These are phyloP conservation scores for Idaea dimidiata DNA, from an alignment of 2,888 invertebrate species.

Conservation along the genomic window DNA sequence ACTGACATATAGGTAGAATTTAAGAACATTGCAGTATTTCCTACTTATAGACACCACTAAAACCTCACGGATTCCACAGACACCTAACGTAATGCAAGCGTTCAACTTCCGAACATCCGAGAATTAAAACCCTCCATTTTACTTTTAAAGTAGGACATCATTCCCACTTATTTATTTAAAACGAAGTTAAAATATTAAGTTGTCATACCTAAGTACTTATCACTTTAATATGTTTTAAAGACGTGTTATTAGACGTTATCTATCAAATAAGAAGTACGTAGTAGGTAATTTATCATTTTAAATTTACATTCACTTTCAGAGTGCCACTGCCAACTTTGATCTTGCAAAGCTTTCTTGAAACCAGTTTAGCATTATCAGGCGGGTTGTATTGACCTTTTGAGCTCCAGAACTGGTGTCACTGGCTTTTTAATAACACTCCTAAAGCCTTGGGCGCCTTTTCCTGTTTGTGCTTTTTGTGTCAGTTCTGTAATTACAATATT, in stretches of 20 bases:
- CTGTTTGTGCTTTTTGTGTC: constrained; percentile 23
- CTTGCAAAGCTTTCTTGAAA: constrained; percentile 48
- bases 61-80: no score
- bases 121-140: no score
- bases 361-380: constrained; percentile 45
- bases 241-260: no score
- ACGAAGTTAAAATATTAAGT: no score
- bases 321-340: constrained; percentile 8
- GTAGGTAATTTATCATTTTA: neutral
- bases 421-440: constrained; percentile 29
- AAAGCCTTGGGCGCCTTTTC: constrained; percentile 33
- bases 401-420: constrained; percentile 35
- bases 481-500: neutral
- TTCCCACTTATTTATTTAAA: no score
- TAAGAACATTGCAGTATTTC: no score
- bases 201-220: no score
- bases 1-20: no score
- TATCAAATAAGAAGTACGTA: neutral
- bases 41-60: no score
- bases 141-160: no score
- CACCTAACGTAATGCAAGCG: no score
- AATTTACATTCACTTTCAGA: neutral
- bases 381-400: constrained; percentile 49
- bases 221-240: neutral
- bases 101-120: no score